phyloP scores from a whole-genome alignment of 2,797 vertebrate species.

The Muscicapa comitata region DNA sequence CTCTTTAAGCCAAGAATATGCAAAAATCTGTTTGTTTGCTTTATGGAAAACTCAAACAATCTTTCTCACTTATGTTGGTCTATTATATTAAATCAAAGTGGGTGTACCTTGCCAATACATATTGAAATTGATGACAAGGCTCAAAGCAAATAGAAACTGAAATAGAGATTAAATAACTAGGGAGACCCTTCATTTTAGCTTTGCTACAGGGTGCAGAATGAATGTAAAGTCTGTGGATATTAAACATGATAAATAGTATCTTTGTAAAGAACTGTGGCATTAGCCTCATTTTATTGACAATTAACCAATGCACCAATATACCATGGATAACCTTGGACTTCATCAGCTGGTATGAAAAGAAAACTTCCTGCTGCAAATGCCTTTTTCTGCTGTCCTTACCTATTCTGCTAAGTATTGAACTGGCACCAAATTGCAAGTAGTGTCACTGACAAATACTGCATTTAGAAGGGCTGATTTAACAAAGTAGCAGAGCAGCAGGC shows the following conservation, averaged over 20 bases:
- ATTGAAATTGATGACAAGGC: not conserved
- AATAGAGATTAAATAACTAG: not conserved
- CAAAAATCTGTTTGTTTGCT: not conserved
- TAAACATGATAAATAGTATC: not conserved
- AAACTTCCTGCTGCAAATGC: not conserved
- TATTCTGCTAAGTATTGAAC: constrained; percentile 11
- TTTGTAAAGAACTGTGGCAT: not conserved
- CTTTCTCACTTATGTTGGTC: not conserved
- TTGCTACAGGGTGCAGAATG: not conserved
- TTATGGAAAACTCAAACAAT: not conserved
- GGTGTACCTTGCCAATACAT: not conserved
- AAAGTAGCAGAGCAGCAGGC: constrained; percentile 1
- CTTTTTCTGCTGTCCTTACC: not conserved
- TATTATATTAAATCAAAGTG: not conserved
- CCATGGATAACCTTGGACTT: not conserved
- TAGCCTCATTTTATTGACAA: not conserved
- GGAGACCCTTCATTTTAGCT: not conserved
- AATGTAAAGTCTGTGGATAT: not conserved
- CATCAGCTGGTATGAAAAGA: not conserved
- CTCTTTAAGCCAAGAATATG: not conserved
- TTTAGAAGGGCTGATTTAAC: constrained; percentile 52
- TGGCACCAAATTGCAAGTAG: constrained; percentile 13
- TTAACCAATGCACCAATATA: not conserved
- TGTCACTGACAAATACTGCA: constrained; percentile 7
- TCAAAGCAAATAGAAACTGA: not conserved